Evolutionary conservation across 1,140 invertebrate genomes (phyloP).

Genomic region (Bemisia tabaci): DNA sequence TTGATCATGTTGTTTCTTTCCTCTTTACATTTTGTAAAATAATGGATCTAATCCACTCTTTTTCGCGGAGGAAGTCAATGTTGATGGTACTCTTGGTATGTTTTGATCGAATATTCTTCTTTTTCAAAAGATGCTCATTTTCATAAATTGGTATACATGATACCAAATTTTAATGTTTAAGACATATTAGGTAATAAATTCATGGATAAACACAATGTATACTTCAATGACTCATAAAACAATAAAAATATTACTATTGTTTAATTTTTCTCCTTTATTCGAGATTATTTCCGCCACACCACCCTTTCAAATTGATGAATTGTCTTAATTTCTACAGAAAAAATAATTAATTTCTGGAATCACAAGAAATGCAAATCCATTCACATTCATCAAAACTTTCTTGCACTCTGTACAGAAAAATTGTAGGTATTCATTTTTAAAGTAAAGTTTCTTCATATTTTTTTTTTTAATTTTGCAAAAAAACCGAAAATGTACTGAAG

Average conservation of each 20-base stretch:
- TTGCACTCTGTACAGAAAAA: no score
- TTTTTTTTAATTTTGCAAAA: no score
- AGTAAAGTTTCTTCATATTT: no score
- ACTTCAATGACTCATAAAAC: not conserved
- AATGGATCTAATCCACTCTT: not conserved
- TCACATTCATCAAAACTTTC: no score
- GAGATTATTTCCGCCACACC: no score
- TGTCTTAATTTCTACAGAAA: no score
- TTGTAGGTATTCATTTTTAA: no score
- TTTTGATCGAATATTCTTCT: not conserved
- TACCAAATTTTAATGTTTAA: conserved; percentile 1
- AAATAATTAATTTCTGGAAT: no score
- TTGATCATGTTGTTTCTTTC: no score
- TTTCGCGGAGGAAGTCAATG: not conserved
- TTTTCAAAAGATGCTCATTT: not conserved
- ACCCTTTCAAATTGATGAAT: no score
- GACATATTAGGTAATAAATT: not conserved
- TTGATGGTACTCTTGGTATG: not conserved
- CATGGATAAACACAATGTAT: not conserved
- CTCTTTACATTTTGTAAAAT: not conserved
- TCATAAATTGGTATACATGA: not conserved
- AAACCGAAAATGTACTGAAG: no score
- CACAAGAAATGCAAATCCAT: no score
- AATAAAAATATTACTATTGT: conserved; percentile 1
- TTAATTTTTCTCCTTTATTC: not conserved